Evolutionary conservation across 2,888 invertebrate genomes (phyloP).

Genomic region (Oscheius onirici): DNA sequence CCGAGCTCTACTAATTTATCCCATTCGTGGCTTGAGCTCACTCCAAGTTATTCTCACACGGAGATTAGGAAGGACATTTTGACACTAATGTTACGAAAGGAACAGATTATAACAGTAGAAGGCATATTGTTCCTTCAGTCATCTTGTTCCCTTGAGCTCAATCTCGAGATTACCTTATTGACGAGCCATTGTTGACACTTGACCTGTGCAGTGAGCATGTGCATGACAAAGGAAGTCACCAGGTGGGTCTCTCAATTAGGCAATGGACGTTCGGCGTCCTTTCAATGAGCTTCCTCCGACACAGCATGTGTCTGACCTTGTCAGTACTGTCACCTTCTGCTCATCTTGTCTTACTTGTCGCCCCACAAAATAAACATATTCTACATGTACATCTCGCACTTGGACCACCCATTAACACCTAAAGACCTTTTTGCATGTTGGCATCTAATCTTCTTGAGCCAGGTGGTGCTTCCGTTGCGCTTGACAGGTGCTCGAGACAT

Average conservation of each 20-base stretch:
- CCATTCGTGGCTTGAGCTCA: no score
- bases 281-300: conserved; percentile 28
- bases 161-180: conserved; percentile 15
- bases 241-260: conserved; percentile 30
- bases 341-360: background rate
- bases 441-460: conserved; percentile 7
- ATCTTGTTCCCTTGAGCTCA: background rate
- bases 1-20: no score
- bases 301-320: conserved; percentile 26
- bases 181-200: conserved; percentile 30
- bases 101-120: no score
- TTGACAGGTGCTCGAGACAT: conserved; percentile 31
- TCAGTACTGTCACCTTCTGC: background rate
- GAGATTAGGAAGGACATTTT: no score
- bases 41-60: no score
- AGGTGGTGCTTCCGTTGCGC: conserved; percentile 31
- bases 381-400: background rate
- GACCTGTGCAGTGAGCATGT: conserved; percentile 32
- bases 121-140: background rate
- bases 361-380: background rate
- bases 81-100: no score
- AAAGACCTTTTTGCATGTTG: background rate
- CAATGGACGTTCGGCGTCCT: conserved; percentile 21
- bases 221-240: conserved; percentile 32
- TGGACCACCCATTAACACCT: background rate